phyloP scores from a whole-genome alignment of 2,888 invertebrate species.

The Disparrhopalites patrizii region DNA sequence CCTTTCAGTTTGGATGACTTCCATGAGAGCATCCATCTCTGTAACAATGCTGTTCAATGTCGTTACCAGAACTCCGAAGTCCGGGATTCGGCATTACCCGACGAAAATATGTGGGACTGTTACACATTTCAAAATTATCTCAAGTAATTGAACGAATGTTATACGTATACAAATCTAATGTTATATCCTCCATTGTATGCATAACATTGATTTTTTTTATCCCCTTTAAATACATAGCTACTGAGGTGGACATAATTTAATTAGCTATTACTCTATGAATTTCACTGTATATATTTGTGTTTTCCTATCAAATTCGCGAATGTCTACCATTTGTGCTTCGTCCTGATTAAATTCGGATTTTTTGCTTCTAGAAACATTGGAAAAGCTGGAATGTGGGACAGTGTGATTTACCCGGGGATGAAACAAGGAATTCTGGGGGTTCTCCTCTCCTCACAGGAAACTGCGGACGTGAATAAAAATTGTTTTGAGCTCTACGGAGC shows the following conservation, averaged over 20 bases:
- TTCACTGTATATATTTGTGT: constrained; percentile 1
- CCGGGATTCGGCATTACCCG: constrained; percentile 62
- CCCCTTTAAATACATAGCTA: neutral
- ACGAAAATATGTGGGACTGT: constrained; percentile 80
- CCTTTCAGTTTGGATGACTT: constrained; percentile 79
- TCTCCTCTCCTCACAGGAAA: constrained; percentile 68
- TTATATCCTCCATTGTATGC: too few species aligned
- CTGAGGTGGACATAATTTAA: neutral
- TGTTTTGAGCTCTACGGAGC: constrained; percentile 88
- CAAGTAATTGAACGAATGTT: constrained; percentile 57
- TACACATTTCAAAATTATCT: constrained; percentile 66
- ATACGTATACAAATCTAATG: too few species aligned
- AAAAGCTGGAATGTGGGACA: constrained; percentile 28
- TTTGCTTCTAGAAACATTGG: constrained; percentile 30
- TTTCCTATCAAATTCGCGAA: neutral
- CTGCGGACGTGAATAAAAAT: constrained; percentile 60
- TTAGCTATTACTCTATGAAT: neutral
- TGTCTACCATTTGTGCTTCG: neutral
- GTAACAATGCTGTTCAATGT: constrained; percentile 89
- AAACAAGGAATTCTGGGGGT: constrained; percentile 75
- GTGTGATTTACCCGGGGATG: constrained; percentile 74
- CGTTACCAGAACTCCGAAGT: constrained; percentile 59
- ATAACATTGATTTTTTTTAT: too few species aligned
- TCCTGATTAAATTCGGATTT: neutral
- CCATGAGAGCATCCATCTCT: constrained; percentile 87